Evolutionary conservation across 2,888 invertebrate genomes (phyloP).

Genomic region (Ophion ventricosus): DNA sequence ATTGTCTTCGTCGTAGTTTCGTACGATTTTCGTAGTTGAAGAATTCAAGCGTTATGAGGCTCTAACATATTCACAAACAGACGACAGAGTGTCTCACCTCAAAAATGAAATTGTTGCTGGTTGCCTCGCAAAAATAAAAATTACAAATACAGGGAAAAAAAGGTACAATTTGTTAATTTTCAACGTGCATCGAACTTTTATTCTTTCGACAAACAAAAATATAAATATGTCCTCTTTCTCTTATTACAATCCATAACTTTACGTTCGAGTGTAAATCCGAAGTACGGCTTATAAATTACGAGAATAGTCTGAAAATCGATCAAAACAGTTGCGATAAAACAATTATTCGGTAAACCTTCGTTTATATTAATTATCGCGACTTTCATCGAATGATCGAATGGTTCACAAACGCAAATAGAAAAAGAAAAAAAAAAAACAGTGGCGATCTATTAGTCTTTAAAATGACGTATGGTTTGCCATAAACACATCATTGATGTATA

Average conservation of each 20-base stretch:
- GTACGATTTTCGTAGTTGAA: no score
- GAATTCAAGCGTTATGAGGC: no score
- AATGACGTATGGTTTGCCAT: conserved; percentile 14
- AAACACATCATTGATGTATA: conserved; percentile 5
- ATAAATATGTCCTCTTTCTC: conserved; percentile 40
- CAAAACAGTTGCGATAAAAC: not conserved
- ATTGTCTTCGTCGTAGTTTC: no score
- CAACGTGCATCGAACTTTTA: conserved; percentile 3
- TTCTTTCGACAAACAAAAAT: conserved; percentile 40
- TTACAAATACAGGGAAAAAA: not conserved
- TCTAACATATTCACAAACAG: not conserved
- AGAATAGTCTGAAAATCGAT: not conserved
- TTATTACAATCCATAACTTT: conserved; percentile 7
- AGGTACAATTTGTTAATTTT: not conserved
- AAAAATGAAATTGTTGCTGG: not conserved
- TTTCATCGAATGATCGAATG: conserved; percentile 5
- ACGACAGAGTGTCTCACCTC: not conserved
- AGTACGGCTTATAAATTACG: conserved; percentile 10
- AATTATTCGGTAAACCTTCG: not conserved
- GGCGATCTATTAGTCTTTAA: conserved; percentile 3
- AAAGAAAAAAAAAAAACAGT: not conserved
- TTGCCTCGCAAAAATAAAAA: not conserved
- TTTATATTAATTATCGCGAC: not conserved
- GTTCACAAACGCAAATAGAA: not conserved
- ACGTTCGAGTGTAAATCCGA: conserved; percentile 8